Conservation (phyloP, 2,113 vertebrate genomes). For the Chaetorhynchus papuensis region DNA sequence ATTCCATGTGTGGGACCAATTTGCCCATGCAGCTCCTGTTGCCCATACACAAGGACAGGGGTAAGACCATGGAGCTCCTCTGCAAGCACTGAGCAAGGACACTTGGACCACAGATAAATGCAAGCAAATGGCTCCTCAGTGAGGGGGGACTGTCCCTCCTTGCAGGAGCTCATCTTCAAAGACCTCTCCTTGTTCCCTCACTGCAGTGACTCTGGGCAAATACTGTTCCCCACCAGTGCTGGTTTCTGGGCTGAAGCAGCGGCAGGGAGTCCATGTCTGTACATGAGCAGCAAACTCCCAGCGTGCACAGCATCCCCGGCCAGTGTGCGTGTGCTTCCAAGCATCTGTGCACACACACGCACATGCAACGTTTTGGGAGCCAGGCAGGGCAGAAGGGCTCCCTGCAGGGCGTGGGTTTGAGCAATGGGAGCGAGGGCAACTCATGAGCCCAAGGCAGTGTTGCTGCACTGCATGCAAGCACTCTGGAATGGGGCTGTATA, state of each 20-base stretch:
- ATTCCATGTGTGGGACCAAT: neutral
- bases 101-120: neutral
- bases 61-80: neutral
- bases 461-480: neutral
- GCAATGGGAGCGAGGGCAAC: neutral
- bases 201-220: neutral
- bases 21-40: neutral
- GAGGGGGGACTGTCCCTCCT: neutral
- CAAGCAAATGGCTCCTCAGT: neutral
- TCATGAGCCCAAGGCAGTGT: neutral
- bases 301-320: fast-evolving
- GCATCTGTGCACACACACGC: no score
- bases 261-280: neutral
- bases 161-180: neutral
- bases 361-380: neutral
- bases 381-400: neutral
- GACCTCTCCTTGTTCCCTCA: neutral
- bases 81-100: neutral
- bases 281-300: neutral
- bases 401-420: neutral
- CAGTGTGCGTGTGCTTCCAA: neutral
- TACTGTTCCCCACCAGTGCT: neutral
- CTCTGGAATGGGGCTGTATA: neutral
- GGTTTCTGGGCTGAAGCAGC: neutral
- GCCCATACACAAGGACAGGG: neutral